phyloP scores from a whole-genome alignment of 2,113 vertebrate genomes.

The Vicugna pacos region DNA sequence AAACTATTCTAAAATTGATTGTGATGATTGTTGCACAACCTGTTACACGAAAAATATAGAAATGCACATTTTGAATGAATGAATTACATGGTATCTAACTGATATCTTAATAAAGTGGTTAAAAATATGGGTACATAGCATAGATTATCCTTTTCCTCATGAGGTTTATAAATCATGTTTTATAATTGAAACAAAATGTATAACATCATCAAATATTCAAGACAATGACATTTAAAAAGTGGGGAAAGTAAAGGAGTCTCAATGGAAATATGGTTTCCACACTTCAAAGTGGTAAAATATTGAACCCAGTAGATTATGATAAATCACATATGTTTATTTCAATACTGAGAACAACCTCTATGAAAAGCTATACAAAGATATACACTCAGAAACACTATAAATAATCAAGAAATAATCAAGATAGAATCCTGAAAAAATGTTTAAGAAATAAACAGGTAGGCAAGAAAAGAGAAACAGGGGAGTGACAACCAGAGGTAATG shows the following conservation, averaged over 20 bases:
- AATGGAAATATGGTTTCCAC: not conserved
- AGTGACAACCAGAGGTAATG: not conserved
- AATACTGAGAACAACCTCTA: not conserved
- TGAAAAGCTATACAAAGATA: slow-evolving; percentile 6
- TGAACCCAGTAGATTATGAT: slow-evolving; percentile 23
- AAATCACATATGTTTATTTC: not conserved
- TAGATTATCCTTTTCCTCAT: not conserved
- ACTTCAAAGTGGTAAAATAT: not conserved
- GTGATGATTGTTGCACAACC: not conserved
- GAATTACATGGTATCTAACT: not conserved
- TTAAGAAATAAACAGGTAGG: not conserved
- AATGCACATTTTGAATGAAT: not conserved
- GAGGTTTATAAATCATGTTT: not conserved
- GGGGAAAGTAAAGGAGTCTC: not conserved
- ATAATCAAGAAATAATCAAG: not conserved
- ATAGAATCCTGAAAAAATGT: not conserved
- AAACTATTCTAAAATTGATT: not conserved
- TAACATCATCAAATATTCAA: not conserved
- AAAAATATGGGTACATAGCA: not conserved
- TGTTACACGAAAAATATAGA: not conserved
- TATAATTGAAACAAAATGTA: not conserved
- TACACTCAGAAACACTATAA: slow-evolving; percentile 1
- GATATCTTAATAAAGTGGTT: not conserved
- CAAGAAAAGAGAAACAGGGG: not conserved
- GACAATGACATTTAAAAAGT: not conserved